Conservation (phyloP, 2,113 vertebrate genomes). For the Phyllostomus discolor region DNA sequence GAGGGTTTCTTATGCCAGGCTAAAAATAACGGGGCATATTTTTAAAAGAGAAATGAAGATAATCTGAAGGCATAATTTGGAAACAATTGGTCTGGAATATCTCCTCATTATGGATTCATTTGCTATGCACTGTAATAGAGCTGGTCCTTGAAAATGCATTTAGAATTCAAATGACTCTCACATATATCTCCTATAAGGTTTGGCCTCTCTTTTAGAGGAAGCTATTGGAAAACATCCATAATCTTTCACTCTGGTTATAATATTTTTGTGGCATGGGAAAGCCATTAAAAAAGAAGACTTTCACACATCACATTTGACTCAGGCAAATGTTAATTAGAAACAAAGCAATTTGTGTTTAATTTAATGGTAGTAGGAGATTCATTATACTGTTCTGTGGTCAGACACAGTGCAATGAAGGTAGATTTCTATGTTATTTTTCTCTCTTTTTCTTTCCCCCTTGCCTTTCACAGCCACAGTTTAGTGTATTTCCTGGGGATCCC, state of each 20-base stretch:
- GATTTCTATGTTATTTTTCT: not conserved
- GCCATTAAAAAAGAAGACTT: slow-evolving; percentile 51
- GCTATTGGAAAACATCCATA: slow-evolving; percentile 74
- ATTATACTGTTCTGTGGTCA: slow-evolving; percentile 11
- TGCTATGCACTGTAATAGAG: slow-evolving; percentile 56
- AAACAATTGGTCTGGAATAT: slow-evolving; percentile 63
- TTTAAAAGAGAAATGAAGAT: slow-evolving; percentile 70
- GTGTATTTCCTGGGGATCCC: not conserved
- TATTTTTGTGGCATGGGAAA: slow-evolving; percentile 62
- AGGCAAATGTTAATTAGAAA: slow-evolving; percentile 62
- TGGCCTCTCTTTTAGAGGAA: slow-evolving; percentile 57
- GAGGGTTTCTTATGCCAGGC: slow-evolving; percentile 10
- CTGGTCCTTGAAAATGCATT: slow-evolving; percentile 53
- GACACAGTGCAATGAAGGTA: not conserved
- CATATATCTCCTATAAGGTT: slow-evolving; percentile 35
- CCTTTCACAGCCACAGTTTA: slow-evolving; percentile 10
- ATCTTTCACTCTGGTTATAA: slow-evolving; percentile 53
- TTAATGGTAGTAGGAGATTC: slow-evolving; percentile 58
- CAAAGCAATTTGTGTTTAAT: slow-evolving; percentile 62
- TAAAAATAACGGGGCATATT: slow-evolving; percentile 58
- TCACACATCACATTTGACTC: slow-evolving; percentile 14
- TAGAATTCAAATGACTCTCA: slow-evolving; percentile 64
- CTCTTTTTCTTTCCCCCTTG: not conserved
- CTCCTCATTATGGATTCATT: slow-evolving; percentile 70
- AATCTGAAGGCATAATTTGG: slow-evolving; percentile 63